Conservation (phyloP, 2,888 invertebrate genomes). For the Nomada fucata region DNA sequence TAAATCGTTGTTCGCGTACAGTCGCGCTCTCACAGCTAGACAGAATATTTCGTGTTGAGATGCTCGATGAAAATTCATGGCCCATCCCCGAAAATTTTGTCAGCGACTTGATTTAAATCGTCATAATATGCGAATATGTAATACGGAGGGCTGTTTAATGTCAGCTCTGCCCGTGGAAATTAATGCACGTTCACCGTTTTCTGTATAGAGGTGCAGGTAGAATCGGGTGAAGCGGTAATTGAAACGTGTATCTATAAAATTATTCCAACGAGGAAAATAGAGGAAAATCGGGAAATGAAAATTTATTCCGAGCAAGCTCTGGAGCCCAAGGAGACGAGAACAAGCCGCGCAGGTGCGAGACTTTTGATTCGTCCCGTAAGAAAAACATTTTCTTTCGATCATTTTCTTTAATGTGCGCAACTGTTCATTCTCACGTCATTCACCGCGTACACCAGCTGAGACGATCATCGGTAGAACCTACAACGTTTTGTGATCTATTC, state of each 20-base stretch:
- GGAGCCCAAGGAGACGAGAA: constrained; percentile 13
- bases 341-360: constrained; percentile 52
- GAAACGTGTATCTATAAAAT: neutral
- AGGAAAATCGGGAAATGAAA: constrained; percentile 21
- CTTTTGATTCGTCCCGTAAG: constrained; percentile 65
- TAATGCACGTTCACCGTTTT: constrained; percentile 34
- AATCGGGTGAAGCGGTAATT: neutral
- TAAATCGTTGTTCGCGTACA: neutral
- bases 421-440: constrained; percentile 36
- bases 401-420: constrained; percentile 46
- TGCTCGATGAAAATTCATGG: too few relatives aligned
- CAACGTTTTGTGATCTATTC: constrained; percentile 1
- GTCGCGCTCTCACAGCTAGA: too few relatives aligned
- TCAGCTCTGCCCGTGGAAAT: constrained; percentile 18
- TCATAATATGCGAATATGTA: neutral
- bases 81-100: too few relatives aligned
- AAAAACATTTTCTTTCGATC: constrained; percentile 60
- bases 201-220: neutral
- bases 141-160: neutral
- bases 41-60: too few relatives aligned
- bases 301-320: constrained; percentile 40
- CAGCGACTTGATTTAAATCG: too few relatives aligned
- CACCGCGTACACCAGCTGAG: constrained; percentile 23
- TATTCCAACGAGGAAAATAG: constrained; percentile 10
- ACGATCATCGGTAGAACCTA: neutral